Evolutionary conservation across 2,797 vertebrate genomes (phyloP), one percentile per base, ranked within the genome.

Genomic region (Glyptemys insculpta): DNA sequence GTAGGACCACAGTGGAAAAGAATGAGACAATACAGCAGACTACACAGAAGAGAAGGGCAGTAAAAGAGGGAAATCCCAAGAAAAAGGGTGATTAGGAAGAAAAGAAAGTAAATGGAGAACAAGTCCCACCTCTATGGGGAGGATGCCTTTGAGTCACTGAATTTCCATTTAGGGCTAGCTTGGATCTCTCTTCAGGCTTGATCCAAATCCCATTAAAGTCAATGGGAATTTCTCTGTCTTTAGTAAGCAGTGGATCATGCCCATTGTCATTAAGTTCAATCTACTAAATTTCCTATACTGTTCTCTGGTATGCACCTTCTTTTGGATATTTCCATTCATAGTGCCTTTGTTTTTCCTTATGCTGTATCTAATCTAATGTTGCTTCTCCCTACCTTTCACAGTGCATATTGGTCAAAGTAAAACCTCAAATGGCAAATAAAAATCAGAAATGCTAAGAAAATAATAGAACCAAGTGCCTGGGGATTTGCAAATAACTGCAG

Each of bases 71-170:
- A 74, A 6, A 9, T 57, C 53, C 41, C 10, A 81, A 49, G 19
- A 54, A 21, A 9, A 83, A 86, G 31, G 0, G 37, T 47, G 49
- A 54, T 54, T 56, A 54, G 76, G 37, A 6, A 83, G 72, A 14
- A 81, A 2, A 0, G 0, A 86, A 91, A 41, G 3, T 4, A 92
- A 79, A 79, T 1, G 1, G 78, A 90, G 44, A 78, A 11, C 6
- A 86, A 96, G n/a, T 5, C 8, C 25, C 80, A 25, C 14, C 15
- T 74, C 68, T 84, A 79, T 47, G 79, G 18, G 11, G 4, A 81
- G 4, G 2, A 85, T 95, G 29, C 53, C 11, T 88, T 87, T 44
- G 27, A 15, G 1, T 4, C 44, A 81, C 37, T n/a, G 44, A 89
- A 91, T 44, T 79, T 41, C 15, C 10, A 83, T 5, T 56, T 83